Evolutionary conservation across 37 sponge, comb jelly and placozoan genomes (phyloP), one percentile per base, ranked within the genome.

Genomic region (Agelas oroides): DNA sequence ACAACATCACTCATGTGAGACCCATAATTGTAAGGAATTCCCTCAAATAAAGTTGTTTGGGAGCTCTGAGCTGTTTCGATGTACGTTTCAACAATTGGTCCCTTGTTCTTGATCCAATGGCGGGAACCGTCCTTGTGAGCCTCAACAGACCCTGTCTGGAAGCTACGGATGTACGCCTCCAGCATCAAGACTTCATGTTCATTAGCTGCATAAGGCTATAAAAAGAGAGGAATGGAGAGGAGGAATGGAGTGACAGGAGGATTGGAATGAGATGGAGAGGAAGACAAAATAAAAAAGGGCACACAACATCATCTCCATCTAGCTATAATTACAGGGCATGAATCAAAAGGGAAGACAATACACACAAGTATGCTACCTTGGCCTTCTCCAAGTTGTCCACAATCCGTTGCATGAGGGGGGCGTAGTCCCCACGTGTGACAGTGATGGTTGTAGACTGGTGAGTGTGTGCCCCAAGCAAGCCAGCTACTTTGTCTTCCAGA

Each of bases 91-190:
- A 97, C 88, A 19, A 95, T 75, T 24, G 97, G 97, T 38, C 95
- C 95, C 33, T 86, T 97, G 88, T 97, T 53, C 64, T 65, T 85
- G 65, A 97, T 94, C 97, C 97, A 97, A 67, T 88, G 65, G 0
- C 91, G 84, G 20, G 97, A 97, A 13, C 96, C 97, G 32, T 92
- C 71, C 87, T 97, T 94, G 83, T 97, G 97, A 0, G 65, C 79
- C 8, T 75, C 84, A 16, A 94, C 35, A 19, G 93, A 94, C 34
- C 97, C 97, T 28, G 81, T 87, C 21, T 46, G 73, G 87, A 97
- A 97, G 83, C 90, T 87, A 35, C 60, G 21, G 60, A 92, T 81
- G 77, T 97, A 97, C 33, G 28, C 36, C 59, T 89, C 82, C 69
- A 97, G 34, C 97, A 94, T 94, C 59, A 74, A 27, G 39, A 15